These are phyloP conservation scores for Drosophila quadrilineata DNA, from an alignment of 1,140 invertebrate genomes.

Conservation along the genomic window DNA sequence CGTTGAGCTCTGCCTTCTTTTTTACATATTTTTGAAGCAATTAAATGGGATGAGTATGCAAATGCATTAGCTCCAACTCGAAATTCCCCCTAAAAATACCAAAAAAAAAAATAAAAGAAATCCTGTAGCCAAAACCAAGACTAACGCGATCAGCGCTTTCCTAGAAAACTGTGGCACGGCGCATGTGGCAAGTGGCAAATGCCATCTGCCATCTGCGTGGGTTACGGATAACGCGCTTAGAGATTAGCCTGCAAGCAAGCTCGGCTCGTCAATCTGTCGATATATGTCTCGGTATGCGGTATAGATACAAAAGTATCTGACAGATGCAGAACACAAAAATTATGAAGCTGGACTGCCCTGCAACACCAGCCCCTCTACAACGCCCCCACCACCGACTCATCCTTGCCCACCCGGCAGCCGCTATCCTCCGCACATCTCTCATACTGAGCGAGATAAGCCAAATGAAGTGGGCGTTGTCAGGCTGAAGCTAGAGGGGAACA, in stretches of 20 bases:
- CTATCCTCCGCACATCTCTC: neutral
- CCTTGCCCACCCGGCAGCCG: too few relatives aligned
- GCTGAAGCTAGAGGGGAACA: conserved; percentile 23
- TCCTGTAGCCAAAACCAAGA: conserved; percentile 18
- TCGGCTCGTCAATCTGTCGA: conserved; percentile 44
- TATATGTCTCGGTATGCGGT: conserved; percentile 11
- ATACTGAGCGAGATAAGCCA: conserved; percentile 45
- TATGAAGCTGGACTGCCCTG: conserved; percentile 41
- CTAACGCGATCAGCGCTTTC: conserved; percentile 30
- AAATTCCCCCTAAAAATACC: too few relatives aligned
- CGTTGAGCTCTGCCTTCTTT: conserved; percentile 27
- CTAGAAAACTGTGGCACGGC: conserved; percentile 54
- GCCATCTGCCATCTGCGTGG: conserved; percentile 54
- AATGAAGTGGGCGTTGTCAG: conserved; percentile 65
- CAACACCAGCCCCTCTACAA: neutral
- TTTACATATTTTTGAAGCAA: conserved; percentile 76
- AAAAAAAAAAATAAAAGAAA: conserved; percentile 20
- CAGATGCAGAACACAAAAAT: conserved; percentile 72
- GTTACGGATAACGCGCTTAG: conserved; percentile 68
- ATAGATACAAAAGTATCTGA: conserved; percentile 54
- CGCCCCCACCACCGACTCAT: neutral
- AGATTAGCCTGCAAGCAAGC: conserved; percentile 60
- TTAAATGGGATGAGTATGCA: conserved; percentile 75
- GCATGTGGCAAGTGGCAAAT: conserved; percentile 29
- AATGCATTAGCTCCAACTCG: conserved; percentile 67